Base-by-base conservation (phyloP, 1,140 invertebrate genomes). In the Acromyrmex charruanus region DNA sequence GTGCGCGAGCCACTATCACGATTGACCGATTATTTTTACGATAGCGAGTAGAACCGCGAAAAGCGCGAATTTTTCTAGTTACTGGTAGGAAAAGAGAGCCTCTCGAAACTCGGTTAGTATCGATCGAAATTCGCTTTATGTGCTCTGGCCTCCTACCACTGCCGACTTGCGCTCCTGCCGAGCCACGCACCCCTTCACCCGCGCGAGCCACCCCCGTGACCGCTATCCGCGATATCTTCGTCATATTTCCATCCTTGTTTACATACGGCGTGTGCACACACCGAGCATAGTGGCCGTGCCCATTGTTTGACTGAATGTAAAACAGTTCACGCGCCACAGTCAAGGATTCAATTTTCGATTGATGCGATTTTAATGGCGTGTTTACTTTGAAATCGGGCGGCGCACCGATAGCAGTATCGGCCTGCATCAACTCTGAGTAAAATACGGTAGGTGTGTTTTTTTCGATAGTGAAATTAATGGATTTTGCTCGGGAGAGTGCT, bases 301-400 rank as follows among this genome's bases (percentile, higher is more conserved):
- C 85, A 86, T 75, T 90, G 81, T 91, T 91, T 61, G 79, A 88
- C 79, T 71, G 85, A 91, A 87, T 77, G 75, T 85, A 75, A 69
- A 89, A 65, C 79, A 71, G 61, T 59, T 88, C 59, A 63, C 69
- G 72, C 77, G 66, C 28, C 80, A 82, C 63, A 86, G 88, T 66
- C 74, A 68, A 86, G 87, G 74, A 90, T 89, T 89, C 85, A 81
- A 87, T 88, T 89, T 91, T 90, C 90, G 85, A 91, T 91, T 89
- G 86, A 92, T 90, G 87, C 82, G 80, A 90, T 91, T 91, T 92
- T 92, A 92, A 92, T 92, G 90, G 80, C 66, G 63, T 92, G 80
- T 92, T 92, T 89, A 87, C 72, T 87, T 88, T 87, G 81, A 86
- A 79, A 90, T 90, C 81, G 69, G 55, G 12, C 68, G 68, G 51